These are phyloP conservation scores for Solenodon paradoxus DNA, from an alignment of 2,113 vertebrate genomes.

Conservation along the genomic window DNA sequence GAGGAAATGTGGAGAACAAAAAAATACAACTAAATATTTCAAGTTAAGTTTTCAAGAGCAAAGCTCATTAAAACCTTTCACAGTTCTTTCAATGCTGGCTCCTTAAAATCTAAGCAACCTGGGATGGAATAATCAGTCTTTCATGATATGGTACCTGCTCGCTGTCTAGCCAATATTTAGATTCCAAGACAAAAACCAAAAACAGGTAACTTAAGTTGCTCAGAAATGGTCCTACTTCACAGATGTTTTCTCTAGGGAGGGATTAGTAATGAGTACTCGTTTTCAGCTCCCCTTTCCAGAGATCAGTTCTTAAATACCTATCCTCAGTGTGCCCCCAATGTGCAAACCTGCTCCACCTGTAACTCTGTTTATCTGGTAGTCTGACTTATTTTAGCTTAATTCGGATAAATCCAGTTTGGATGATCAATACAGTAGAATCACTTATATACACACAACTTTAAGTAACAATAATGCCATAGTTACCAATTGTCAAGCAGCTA, in stretches of 20 bases:
- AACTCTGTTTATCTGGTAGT: neutral
- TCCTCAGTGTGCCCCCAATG: neutral
- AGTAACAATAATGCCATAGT: neutral
- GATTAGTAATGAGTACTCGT: neutral
- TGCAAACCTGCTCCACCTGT: accelerated
- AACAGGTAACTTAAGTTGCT: neutral
- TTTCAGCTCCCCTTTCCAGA: neutral
- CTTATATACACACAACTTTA: neutral
- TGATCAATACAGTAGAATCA: neutral
- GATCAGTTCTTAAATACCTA: neutral
- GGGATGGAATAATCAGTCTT: neutral
- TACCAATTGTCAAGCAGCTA: neutral
- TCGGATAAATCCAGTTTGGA: neutral
- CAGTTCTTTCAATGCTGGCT: neutral
- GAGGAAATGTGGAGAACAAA: neutral
- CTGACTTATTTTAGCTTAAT: neutral
- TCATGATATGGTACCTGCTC: neutral
- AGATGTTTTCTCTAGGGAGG: neutral
- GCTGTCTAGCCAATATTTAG: neutral
- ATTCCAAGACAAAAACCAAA: neutral
- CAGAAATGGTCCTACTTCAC: neutral
- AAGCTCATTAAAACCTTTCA: neutral
- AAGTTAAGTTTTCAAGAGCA: neutral
- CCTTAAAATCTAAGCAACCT: neutral
- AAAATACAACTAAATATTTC: neutral